phyloP scores from a whole-genome alignment of 2,113 vertebrate species.

The Shinisaurus crocodilurus region DNA sequence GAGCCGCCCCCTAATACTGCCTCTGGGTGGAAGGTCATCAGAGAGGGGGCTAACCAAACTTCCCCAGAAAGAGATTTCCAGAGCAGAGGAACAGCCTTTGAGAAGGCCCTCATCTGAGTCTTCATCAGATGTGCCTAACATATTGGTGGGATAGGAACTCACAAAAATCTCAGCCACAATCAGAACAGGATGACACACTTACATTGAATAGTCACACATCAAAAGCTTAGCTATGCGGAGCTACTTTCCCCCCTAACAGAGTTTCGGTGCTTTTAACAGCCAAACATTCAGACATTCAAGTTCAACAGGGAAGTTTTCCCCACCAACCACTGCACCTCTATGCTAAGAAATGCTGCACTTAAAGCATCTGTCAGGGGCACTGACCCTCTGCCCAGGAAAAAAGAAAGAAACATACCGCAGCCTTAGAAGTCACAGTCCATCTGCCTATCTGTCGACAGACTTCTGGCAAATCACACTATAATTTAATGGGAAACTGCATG shows the following conservation, averaged over 20 bases:
- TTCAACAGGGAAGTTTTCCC: neutral
- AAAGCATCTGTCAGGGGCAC: neutral
- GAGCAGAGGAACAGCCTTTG: neutral
- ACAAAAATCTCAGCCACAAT: neutral
- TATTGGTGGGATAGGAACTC: neutral
- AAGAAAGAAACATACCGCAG: neutral
- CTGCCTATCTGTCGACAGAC: neutral
- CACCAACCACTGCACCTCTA: neutral
- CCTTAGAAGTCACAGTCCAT: neutral
- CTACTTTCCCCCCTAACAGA: neutral
- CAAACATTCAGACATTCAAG: neutral
- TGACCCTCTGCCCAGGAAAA: neutral
- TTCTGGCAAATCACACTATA: neutral
- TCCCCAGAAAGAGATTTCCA: neutral
- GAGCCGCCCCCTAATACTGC: too few species aligned
- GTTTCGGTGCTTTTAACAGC: neutral
- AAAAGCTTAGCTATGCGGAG: neutral
- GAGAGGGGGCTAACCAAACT: too few species aligned
- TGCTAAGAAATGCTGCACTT: neutral
- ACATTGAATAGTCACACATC: neutral
- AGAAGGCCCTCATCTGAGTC: neutral
- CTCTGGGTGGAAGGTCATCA: neutral
- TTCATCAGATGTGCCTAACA: neutral
- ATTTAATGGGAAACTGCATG: neutral
- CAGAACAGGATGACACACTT: neutral